phyloP scores from a whole-genome alignment of 2,797 vertebrate genomes.

The Calcarius lapponicus region DNA sequence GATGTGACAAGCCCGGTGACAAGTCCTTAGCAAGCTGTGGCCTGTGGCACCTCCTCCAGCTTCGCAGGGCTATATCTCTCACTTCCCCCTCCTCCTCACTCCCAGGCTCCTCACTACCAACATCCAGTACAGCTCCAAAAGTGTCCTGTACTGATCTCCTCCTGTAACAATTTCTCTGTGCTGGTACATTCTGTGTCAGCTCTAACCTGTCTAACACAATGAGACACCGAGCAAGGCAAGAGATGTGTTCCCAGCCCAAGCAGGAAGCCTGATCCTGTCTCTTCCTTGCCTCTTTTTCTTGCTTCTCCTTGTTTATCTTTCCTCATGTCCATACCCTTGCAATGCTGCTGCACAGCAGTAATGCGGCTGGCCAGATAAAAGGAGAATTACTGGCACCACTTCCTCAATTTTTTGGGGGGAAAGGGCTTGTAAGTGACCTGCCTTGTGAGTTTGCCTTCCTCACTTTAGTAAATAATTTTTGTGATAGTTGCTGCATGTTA shows the following conservation, averaged over 20 bases:
- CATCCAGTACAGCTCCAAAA: neutral
- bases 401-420: neutral
- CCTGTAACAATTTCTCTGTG: neutral
- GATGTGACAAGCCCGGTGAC: neutral
- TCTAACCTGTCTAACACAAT: neutral
- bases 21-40: neutral
- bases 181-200: neutral
- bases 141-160: neutral
- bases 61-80: neutral
- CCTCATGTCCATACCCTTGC: neutral
- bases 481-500: neutral
- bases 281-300: neutral
- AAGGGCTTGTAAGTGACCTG: neutral
- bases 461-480: neutral
- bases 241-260: neutral
- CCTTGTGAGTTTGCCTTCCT: neutral
- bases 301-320: neutral
- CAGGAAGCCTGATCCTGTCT: neutral
- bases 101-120: fast-evolving
- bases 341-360: neutral
- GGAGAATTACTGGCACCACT: neutral
- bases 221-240: neutral
- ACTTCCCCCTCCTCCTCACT: fast-evolving
- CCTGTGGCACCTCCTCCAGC: neutral
- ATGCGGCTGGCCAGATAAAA: neutral